A percentile compares a stretch with the other conserved stretches of the same genome.
These are phyloP conservation scores for Trissolcus brochymenae DNA, from an alignment of 2,888 invertebrate genomes.

Conservation along the genomic window DNA sequence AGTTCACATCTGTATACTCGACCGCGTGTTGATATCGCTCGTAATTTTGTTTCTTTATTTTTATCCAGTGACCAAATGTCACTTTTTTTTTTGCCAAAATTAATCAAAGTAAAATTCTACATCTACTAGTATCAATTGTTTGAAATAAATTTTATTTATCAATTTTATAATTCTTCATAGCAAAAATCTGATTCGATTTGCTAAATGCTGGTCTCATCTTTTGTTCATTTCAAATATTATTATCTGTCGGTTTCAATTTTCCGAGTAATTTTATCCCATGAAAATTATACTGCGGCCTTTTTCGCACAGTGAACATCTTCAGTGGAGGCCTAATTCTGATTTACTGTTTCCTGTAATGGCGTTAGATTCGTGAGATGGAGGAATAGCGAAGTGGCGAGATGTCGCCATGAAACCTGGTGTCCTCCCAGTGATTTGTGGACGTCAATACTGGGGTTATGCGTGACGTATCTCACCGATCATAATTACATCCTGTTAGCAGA, in stretches of 20 bases:
- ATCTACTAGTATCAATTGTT: neutral
- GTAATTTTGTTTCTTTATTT: conserved; percentile 39
- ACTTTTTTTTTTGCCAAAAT: conserved; percentile 7
- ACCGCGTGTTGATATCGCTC: conserved; percentile 46
- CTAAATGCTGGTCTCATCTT: neutral
- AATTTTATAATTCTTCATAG: too few relatives aligned
- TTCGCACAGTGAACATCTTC: conserved; percentile 29
- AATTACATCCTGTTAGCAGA: conserved; percentile 74
- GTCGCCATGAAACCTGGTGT: conserved; percentile 63
- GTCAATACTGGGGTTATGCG: conserved; percentile 74
- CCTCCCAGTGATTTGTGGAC: conserved; percentile 74
- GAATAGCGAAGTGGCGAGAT: conserved; percentile 63
- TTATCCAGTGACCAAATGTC: conserved; percentile 48
- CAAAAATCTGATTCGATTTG: too few relatives aligned
- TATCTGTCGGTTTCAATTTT: too few relatives aligned
- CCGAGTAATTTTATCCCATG: too few relatives aligned
- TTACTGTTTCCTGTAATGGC: conserved; percentile 47
- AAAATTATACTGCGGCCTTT: conserved; percentile 4
- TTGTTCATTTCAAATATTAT: neutral
- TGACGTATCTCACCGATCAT: conserved; percentile 77
- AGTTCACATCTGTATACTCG: conserved; percentile 36
- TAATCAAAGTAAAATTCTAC: neutral
- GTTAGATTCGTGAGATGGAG: conserved; percentile 48
- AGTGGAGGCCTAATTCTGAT: conserved; percentile 45
- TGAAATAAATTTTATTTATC: neutral